Conservation (phyloP, 1,140 invertebrate genomes). For the Bursaphelenchus mucronatus region DNA sequence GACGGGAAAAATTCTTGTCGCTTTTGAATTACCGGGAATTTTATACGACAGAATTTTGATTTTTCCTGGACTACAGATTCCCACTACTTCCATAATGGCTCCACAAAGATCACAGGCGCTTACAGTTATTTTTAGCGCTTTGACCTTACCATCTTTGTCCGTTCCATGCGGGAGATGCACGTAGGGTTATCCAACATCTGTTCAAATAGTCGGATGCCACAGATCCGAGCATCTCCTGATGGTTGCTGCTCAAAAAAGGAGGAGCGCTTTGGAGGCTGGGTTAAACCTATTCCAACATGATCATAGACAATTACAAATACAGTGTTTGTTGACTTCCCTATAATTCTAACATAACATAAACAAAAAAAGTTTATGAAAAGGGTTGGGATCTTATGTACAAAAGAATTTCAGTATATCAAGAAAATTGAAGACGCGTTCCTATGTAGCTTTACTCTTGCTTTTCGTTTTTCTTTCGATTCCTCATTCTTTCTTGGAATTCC, state of each 20-base stretch:
- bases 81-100: constrained; percentile 62
- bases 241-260: constrained; percentile 66
- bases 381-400: too few relatives aligned
- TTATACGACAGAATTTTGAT: constrained; percentile 62
- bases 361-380: too few relatives aligned
- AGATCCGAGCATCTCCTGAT: constrained; percentile 39
- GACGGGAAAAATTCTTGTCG: too few relatives aligned
- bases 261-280: constrained; percentile 75
- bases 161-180: constrained; percentile 63
- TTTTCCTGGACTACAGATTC: constrained; percentile 62
- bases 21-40: constrained; percentile 61
- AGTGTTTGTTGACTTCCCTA: too few relatives aligned
- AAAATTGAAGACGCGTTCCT: too few relatives aligned
- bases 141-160: constrained; percentile 63
- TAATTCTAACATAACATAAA: too few relatives aligned
- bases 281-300: too few relatives aligned
- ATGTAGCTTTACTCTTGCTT: too few relatives aligned
- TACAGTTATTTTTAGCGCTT: constrained; percentile 63
- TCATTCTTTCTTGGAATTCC: too few relatives aligned
- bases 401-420: too few relatives aligned
- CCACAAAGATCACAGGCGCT: not conserved
- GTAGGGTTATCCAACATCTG: constrained; percentile 42
- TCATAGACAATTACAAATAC: too few relatives aligned
- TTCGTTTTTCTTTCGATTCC: too few relatives aligned
- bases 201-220: constrained; percentile 64